Evolutionary conservation across 2,797 vertebrate species (phyloP), one percentile per base, ranked within the genome.

Genomic region (Sebastes glaucus): DNA sequence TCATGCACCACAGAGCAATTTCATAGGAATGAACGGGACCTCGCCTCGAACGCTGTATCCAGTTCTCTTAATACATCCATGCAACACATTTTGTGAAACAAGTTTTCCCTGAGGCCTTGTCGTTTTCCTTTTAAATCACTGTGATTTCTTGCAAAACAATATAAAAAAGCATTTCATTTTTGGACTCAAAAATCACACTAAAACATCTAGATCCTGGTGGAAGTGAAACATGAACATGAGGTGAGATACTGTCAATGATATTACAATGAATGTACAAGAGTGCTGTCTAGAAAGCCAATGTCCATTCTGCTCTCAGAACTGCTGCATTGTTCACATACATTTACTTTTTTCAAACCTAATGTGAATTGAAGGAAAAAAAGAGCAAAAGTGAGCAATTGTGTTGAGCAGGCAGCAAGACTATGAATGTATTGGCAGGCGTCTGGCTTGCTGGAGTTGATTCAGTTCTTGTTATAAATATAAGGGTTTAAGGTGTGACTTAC

Each of bases 401-500:
- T 25, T 35, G 0, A 73, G 42, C 35, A 49, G 5, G 71, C 52
- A 65, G 33, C 23, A 28, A 13, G 13, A 30, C 23, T 13, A 6
- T 28, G 53, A 59, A 46, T 18, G 55, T 28, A 6, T 33, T 71
- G 59, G 72, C 70, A 83, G 66, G 27, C 7, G 28, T 55, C 11
- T 22, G 11, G 53, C 60, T 71, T 3, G 27, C 66, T 81, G 71
- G 76, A 85, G 72, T n/a, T 28, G 62, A 72, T 83, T 89, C 78
- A 81, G 56, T 59, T 71, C 65, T 75, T 28, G 66, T 76, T 81
- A 73, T 42, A 81, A 73, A 76, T 80, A 68, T 57, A 55, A 66
- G 32, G 60, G 62, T 82, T 35, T 75, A 75, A 72, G 42, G 65
- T 86, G 87, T 77, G 77, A 74, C 71, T 83, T 79, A 83, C 65